A percentile compares a stretch with the other conserved stretches of the same genome.
phyloP scores from a whole-genome alignment of 2,888 invertebrate genomes.

The Campoplex nolae region DNA sequence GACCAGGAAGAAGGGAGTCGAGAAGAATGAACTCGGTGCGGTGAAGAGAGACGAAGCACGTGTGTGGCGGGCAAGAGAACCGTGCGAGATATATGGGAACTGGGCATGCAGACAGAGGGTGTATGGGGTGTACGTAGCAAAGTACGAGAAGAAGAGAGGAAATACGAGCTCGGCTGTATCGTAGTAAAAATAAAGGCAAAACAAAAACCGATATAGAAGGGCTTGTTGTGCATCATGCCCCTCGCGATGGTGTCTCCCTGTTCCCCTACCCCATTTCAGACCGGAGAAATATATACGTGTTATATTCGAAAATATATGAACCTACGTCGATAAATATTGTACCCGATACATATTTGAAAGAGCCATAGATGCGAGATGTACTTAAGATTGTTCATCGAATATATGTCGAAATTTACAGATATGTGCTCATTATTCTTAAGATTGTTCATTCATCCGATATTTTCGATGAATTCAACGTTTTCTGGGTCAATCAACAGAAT shows the following conservation, averaged over 20 bases:
- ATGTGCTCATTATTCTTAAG: neutral
- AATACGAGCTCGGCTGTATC: slow-evolving; percentile 43
- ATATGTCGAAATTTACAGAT: neutral
- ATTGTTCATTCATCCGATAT: neutral
- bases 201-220: slow-evolving; percentile 20
- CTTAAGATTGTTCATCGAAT: neutral
- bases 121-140: slow-evolving; percentile 10
- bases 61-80: slow-evolving; percentile 18
- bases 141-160: slow-evolving; percentile 43
- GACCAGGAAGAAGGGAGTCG: slow-evolving; percentile 31
- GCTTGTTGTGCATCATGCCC: slow-evolving; percentile 45
- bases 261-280: neutral
- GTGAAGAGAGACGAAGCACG: slow-evolving; percentile 17
- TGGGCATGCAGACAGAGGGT: slow-evolving; percentile 40
- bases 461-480: neutral
- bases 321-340: slow-evolving; percentile 9
- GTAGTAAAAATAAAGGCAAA: slow-evolving; percentile 53
- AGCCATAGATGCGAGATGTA: neutral
- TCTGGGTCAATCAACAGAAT: neutral
- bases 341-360: slow-evolving; percentile 4
- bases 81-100: slow-evolving; percentile 53
- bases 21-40: slow-evolving; percentile 54
- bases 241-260: slow-evolving; percentile 15
- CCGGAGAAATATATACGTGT: slow-evolving; percentile 3
- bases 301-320: slow-evolving; percentile 27